Percentiles rank a stretch among this genome's conserved stretches.
Evolutionary conservation across 92 coral and sea anemone species (phyloP).

Genomic region (Meandrina meandrites): DNA sequence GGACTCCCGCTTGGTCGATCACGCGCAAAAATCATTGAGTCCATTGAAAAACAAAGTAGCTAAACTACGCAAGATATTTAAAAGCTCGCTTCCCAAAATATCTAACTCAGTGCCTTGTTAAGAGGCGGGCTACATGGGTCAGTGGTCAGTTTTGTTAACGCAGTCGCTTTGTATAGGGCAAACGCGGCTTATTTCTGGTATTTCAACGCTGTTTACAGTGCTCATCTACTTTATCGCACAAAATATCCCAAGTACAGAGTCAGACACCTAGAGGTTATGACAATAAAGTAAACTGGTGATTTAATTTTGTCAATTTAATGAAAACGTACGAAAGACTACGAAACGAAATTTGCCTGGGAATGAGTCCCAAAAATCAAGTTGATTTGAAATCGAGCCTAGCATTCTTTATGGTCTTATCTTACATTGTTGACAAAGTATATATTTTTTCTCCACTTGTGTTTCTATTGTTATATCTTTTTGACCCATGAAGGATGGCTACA

Average conservation of each 20-base stretch:
- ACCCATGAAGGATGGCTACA: conserved; percentile 3
- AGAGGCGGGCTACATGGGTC: conserved; percentile 30
- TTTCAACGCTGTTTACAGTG: neutral
- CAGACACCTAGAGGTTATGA: neutral
- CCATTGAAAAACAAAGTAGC: conserved; percentile 39
- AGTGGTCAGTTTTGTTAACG: conserved; percentile 23
- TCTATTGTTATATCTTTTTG: neutral
- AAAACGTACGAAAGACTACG: neutral
- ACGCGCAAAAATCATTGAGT: conserved; percentile 47
- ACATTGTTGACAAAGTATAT: neutral
- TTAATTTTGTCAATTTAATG: neutral
- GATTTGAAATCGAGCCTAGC: neutral
- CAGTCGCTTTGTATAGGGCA: neutral
- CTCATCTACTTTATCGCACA: neutral
- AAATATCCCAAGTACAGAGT: neutral
- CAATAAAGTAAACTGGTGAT: neutral
- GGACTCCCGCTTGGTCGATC: conserved; percentile 61
- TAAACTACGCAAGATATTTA: conserved; percentile 51
- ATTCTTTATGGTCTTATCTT: neutral
- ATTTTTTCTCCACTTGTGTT: neutral
- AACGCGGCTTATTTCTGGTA: neutral
- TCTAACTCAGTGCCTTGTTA: conserved; percentile 10
- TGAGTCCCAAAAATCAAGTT: neutral
- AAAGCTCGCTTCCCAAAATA: conserved; percentile 21
- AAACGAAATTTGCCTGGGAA: neutral